Base-by-base conservation (phyloP, 2,888 invertebrate genomes). In the Brachyptera putata region DNA sequence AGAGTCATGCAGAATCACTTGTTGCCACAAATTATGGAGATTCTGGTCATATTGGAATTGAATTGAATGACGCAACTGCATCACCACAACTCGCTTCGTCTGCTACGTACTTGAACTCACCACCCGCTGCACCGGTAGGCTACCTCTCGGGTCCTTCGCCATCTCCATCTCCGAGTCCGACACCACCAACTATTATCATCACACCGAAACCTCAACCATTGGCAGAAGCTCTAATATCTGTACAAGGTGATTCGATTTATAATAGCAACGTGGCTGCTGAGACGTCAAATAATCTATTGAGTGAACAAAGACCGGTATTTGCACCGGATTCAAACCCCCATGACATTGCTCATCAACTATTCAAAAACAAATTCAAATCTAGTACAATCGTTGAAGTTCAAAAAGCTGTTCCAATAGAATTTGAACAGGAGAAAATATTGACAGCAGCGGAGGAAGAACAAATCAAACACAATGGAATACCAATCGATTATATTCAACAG, bases 301-400 rank as follows among this genome's bases (percentile, higher is more conserved):
- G 46, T 3, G 14, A 34, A 34, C 13, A 11, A n/a, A n/a, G n/a
- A n/a, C n/a, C n/a, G 14, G 1, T 34, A 13, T 18, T 3, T 1
- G 16, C 11, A 5, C 25, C 3, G 24, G n/a, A 13, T 48, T 13
- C 5, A 5, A 22, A 1, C 18, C 1, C 9, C 41, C 56, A 36
- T 25, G 16, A 24, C 2, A 18, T 43, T 11, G 43, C 43, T n/a
- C 14, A 16, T n/a, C 14, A 11, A 11, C 21, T 43, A 14, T 9
- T 30, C 34, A 49, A 25, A 24, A 26, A 49, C 2, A 21, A 24
- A 1, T 49, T 49, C 26, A 58, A 46, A 26, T 48, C 71, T 1
- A 80, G 76, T 66, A 82, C 83, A 0, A 72, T 78, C 34, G 84
- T 86, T 1, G 84, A 86, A 74, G 73, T 87, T 2, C 85, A 86